A percentile compares a stretch with the other conserved stretches of the same genome.
Conservation (phyloP, 2,888 invertebrate species). For the Blastobasis adustella region DNA sequence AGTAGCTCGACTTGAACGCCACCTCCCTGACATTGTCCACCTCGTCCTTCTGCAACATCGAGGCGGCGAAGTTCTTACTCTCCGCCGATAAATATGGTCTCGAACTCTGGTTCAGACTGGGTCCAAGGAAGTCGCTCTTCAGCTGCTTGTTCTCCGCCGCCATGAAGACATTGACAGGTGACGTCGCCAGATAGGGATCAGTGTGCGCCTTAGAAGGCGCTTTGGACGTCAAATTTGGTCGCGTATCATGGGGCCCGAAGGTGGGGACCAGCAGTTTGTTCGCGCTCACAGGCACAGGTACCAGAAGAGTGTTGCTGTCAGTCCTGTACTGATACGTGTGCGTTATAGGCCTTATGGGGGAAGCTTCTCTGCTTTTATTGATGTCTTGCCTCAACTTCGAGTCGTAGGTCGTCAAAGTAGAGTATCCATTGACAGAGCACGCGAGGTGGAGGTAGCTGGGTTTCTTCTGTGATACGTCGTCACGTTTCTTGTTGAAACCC, state of each 20-base stretch:
- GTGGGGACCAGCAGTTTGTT: slow-evolving; percentile 75
- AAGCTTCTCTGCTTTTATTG: slow-evolving; percentile 81
- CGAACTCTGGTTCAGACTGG: slow-evolving; percentile 58
- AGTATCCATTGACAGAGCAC: slow-evolving; percentile 93
- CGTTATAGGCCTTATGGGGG: slow-evolving; percentile 78
- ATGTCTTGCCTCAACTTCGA: slow-evolving; percentile 85
- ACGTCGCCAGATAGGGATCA: slow-evolving; percentile 56
- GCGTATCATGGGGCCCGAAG: slow-evolving; percentile 64
- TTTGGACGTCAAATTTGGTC: slow-evolving; percentile 61
- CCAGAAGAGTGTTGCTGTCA: slow-evolving; percentile 59
- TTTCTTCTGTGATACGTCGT: slow-evolving; percentile 75
- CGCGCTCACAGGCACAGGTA: slow-evolving; percentile 64
- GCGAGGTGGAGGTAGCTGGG: slow-evolving; percentile 93
- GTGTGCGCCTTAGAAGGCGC: slow-evolving; percentile 72
- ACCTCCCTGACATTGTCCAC: slow-evolving; percentile 59
- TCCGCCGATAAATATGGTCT: slow-evolving; percentile 56
- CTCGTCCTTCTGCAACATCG: slow-evolving; percentile 63
- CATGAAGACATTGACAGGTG: slow-evolving; percentile 62
- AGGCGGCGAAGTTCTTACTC: slow-evolving; percentile 57
- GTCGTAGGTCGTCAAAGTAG: slow-evolving; percentile 89
- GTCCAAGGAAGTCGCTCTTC: slow-evolving; percentile 66
- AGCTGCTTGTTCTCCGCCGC: slow-evolving; percentile 66
- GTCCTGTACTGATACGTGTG: slow-evolving; percentile 63
- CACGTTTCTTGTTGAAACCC: slow-evolving; percentile 53
- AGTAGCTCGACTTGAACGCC: slow-evolving; percentile 65